phyloP scores from a whole-genome alignment of 1,140 invertebrate genomes.

The Panagrolaimus sp. region DNA sequence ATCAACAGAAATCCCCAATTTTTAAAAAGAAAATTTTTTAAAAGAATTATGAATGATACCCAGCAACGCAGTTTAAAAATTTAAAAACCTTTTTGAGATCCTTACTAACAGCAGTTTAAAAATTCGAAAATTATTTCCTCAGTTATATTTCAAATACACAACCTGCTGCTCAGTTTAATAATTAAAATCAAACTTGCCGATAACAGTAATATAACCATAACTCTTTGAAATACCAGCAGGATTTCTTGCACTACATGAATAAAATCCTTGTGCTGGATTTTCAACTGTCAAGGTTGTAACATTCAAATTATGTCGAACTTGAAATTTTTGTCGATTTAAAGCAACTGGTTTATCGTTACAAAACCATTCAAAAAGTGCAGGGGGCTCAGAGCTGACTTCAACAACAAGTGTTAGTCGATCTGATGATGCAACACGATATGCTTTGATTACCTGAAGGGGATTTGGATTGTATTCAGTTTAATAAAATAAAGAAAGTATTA shows the following conservation, averaged over 20 bases:
- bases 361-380: slow-evolving; percentile 52
- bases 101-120: too few relatives aligned
- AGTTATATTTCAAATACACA: too few relatives aligned
- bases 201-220: slow-evolving; percentile 52
- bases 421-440: slow-evolving; percentile 46
- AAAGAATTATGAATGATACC: too few relatives aligned
- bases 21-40: too few relatives aligned
- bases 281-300: slow-evolving; percentile 46
- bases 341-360: slow-evolving; percentile 28
- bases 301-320: slow-evolving; percentile 43
- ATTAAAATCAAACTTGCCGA: slow-evolving; percentile 40
- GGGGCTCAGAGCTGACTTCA: slow-evolving; percentile 49
- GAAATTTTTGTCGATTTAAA: slow-evolving; percentile 29
- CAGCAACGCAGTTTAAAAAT: too few relatives aligned
- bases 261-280: slow-evolving; percentile 46
- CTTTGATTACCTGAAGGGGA: slow-evolving; percentile 48
- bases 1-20: too few relatives aligned
- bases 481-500: too few relatives aligned
- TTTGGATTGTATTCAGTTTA: neutral
- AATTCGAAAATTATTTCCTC: too few relatives aligned
- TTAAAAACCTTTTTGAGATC: too few relatives aligned
- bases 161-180: too few relatives aligned
- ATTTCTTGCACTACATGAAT: slow-evolving; percentile 46
- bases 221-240: slow-evolving; percentile 52
- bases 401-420: slow-evolving; percentile 53